phyloP scores from a whole-genome alignment of 2,797 vertebrate genomes.

The Periparus ater region DNA sequence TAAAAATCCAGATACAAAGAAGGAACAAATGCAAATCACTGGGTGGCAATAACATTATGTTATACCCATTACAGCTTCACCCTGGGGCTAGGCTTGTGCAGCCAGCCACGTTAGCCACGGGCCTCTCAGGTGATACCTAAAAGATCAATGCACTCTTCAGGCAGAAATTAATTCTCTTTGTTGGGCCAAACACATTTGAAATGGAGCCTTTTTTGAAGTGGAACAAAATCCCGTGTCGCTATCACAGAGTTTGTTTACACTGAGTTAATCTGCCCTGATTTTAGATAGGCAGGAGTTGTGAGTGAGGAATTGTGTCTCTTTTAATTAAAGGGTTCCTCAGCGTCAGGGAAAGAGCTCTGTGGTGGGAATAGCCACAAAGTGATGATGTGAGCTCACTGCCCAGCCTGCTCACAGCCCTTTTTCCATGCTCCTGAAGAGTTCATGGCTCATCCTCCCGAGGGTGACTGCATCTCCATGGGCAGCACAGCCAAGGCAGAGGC shows the following conservation, averaged over 20 bases:
- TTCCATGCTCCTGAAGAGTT: background rate
- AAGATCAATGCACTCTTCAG: background rate
- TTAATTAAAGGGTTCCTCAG: constrained; percentile 15
- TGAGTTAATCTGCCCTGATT: background rate
- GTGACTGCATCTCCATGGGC: background rate
- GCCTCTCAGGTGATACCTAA: background rate
- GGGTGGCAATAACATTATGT: background rate
- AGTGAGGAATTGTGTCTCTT: background rate
- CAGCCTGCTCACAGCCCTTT: background rate
- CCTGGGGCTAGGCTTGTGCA: background rate
- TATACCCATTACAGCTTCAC: background rate
- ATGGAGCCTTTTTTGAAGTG: background rate
- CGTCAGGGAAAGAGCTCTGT: background rate
- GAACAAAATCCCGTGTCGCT: background rate
- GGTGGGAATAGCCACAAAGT: background rate
- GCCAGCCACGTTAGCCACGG: background rate
- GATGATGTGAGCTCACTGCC: background rate
- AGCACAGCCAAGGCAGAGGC: background rate
- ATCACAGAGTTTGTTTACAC: background rate
- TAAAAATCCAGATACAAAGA: background rate
- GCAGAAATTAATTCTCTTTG: background rate
- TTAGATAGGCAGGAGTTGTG: background rate
- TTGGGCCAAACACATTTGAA: background rate
- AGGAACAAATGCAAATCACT: background rate
- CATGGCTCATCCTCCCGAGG: background rate